Percentiles rank a stretch among this genome's conserved stretches.
Conservation (phyloP, 1,140 invertebrate genomes). For the Ips typographus region DNA sequence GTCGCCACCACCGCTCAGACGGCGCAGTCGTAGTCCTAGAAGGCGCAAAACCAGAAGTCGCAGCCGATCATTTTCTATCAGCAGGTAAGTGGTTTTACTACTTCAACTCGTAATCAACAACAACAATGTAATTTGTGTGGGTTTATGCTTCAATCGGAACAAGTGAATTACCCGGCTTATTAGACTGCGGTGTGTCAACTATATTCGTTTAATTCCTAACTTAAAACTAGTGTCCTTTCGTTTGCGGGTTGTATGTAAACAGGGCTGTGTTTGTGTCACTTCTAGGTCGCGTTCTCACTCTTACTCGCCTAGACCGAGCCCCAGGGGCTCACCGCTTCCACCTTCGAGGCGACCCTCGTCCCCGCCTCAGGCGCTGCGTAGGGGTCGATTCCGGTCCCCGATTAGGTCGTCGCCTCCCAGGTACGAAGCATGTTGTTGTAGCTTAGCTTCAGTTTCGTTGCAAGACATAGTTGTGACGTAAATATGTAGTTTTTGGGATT, state of each 20-base stretch:
- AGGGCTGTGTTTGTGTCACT: slow-evolving; percentile 22
- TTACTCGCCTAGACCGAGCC: slow-evolving; percentile 43
- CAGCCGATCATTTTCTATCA: slow-evolving; percentile 54
- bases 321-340: slow-evolving; percentile 43
- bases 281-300: slow-evolving; percentile 50
- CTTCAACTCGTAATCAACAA: no score
- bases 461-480: no score
- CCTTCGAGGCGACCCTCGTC: slow-evolving; percentile 36
- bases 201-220: no score
- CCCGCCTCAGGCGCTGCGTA: slow-evolving; percentile 33
- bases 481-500: no score
- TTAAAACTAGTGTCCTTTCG: no score
- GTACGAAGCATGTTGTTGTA: slow-evolving; percentile 16
- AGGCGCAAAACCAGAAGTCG: slow-evolving; percentile 48
- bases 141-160: no score
- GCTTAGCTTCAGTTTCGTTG: neutral
- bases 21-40: slow-evolving; percentile 38
- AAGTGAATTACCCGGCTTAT: no score
- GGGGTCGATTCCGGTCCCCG: slow-evolving; percentile 56
- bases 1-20: slow-evolving; percentile 50
- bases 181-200: no score
- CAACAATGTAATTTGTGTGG: no score
- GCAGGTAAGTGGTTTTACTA: slow-evolving; percentile 52
- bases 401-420: slow-evolving; percentile 53
- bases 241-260: no score